Base-by-base conservation (phyloP, 2,113 vertebrate genomes). In the Chaetodon auriga region DNA sequence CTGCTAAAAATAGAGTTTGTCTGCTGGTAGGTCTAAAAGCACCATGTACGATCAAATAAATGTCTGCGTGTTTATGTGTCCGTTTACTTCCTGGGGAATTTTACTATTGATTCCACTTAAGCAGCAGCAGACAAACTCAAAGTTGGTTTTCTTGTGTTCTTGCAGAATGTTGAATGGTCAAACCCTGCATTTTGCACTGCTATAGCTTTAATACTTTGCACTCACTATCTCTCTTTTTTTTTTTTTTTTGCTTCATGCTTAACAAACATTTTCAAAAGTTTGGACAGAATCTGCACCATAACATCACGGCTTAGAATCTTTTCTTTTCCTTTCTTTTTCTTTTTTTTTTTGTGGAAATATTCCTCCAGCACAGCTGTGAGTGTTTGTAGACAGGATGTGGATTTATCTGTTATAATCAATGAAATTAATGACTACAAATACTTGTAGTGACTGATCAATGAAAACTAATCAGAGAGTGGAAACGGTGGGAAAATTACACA, bases 1-100 rank as follows among this genome's bases (percentile, higher is more conserved):
- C n/a, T 66, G 51, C 66, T 84, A 79, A 63, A 88, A 77, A 82
- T 68, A 65, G n/a, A 15, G 36, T 62, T 83, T 77, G 53, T 64
- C 78, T 68, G 63, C 48, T 64, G 23, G 41, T 35, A 77, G 65
- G 71, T 72, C 43, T 23, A 43, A 74, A 23, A 73, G 46, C 70
- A 81, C 48, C 53, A 43, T 78, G 79, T 51, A 55, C 25, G 19
- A 64, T 76, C 45, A 90, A 84, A 84, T 60, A 66, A 62, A 83
- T 36, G 18, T 76, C 62, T 23, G 13, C 8, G 21, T 81, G 80
- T 86, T 71, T 62, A 81, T 71, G 76, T 68, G 72, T 75, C 51
- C 58, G 45, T 62, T 54, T 45, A 41, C 10, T 68, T 64, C 41
- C 35, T 41, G 43, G 16, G 43, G 38, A 85, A 71, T 73, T 68